Evolutionary conservation across 92 coral and sea anemone species (phyloP).

Genomic region (Scolanthus callimorphus): DNA sequence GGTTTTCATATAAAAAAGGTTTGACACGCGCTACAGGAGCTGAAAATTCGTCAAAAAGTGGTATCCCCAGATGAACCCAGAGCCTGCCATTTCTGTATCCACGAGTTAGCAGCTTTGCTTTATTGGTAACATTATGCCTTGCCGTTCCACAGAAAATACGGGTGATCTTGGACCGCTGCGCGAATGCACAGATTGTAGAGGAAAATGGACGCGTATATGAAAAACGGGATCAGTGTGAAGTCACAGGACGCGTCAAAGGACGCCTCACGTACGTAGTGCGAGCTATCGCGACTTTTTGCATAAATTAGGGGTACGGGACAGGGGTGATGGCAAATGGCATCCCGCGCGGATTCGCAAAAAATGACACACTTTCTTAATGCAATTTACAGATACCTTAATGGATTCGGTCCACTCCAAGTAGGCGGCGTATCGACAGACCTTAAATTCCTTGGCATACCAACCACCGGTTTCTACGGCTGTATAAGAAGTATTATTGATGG

Average conservation of each 20-base stretch:
- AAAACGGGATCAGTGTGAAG: slow-evolving; percentile 58
- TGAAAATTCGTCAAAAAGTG: no score
- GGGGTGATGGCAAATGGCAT: no score
- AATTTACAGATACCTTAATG: slow-evolving; percentile 79
- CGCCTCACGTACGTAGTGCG: slow-evolving; percentile 46
- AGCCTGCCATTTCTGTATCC: no score
- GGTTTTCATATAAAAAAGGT: no score
- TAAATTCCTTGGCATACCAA: slow-evolving; percentile 44
- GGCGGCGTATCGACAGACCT: slow-evolving; percentile 78
- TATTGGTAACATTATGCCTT: no score
- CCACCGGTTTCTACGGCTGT: slow-evolving; percentile 70
- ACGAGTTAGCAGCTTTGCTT: no score
- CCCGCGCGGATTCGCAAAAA: no score
- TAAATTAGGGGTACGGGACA: no score
- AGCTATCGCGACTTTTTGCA: no score
- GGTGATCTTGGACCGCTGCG: slow-evolving; percentile 62
- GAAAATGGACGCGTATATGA: slow-evolving; percentile 71
- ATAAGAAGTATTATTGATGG: slow-evolving; percentile 73
- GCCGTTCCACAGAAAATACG: slow-evolving; percentile 45
- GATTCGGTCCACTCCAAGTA: slow-evolving; percentile 97
- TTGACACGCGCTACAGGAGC: no score
- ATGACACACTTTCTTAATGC: no score
- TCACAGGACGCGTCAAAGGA: slow-evolving; percentile 45
- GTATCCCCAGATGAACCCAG: no score
- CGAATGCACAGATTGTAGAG: slow-evolving; percentile 55